A percentile compares a stretch with the other conserved stretches of the same genome.
phyloP scores from a whole-genome alignment of 2,797 vertebrate species.

The Rhinogobio ventralis region DNA sequence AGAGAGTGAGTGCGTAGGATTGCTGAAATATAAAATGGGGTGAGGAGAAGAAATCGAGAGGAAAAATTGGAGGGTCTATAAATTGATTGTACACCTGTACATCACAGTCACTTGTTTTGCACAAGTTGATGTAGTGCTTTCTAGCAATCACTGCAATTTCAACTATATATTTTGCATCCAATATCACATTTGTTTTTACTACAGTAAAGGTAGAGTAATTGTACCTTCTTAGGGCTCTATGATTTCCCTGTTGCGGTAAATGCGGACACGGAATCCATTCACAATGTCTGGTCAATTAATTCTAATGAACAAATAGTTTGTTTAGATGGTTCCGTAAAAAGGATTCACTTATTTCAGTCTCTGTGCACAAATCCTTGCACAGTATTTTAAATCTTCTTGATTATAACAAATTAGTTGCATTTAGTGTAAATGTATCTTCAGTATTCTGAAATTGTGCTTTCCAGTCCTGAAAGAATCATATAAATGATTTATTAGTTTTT shows the following conservation, averaged over 20 bases:
- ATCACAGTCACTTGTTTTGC: background rate
- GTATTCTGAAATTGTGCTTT: no score
- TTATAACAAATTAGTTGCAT: background rate
- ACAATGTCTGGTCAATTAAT: background rate
- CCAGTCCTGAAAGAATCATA: no score
- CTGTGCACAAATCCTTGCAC: background rate
- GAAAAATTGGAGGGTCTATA: slow-evolving; percentile 1
- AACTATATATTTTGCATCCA: background rate
- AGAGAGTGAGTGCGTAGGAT: slow-evolving; percentile 53
- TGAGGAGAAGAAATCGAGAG: slow-evolving; percentile 33
- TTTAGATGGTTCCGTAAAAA: background rate
- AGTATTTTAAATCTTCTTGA: background rate
- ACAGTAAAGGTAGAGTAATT: background rate
- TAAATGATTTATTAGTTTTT: background rate
- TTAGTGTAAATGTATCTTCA: background rate
- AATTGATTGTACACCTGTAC: slow-evolving; percentile 17
- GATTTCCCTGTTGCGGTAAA: background rate
- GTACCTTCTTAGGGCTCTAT: background rate
- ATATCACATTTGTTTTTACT: background rate
- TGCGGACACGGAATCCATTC: background rate
- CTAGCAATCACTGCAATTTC: background rate
- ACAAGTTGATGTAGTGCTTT: background rate
- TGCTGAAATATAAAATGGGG: slow-evolving; percentile 29
- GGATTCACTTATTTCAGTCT: background rate
- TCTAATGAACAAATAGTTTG: background rate